phyloP scores from a whole-genome alignment of 2,113 vertebrate genomes.

The Anoplopoma fimbria region DNA sequence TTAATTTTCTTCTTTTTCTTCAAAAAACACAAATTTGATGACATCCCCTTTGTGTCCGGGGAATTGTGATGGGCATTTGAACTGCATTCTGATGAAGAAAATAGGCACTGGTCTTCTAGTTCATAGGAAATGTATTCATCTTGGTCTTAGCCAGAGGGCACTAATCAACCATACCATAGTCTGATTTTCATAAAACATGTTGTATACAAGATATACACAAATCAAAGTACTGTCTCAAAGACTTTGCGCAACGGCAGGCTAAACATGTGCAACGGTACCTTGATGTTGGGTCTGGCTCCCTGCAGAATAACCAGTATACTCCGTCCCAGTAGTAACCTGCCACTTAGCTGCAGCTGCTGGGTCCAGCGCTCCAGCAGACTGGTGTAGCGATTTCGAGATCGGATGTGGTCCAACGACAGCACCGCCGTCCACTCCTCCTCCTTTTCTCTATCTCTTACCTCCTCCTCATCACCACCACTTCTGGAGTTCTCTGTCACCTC shows the following conservation, averaged over 20 bases:
- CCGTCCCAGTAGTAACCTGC: conserved; percentile 48
- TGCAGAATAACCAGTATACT: conserved; percentile 59
- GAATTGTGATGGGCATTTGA: too few relatives aligned
- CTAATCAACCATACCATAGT: not conserved
- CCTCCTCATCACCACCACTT: not conserved
- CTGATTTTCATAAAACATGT: not conserved
- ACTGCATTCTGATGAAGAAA: too few relatives aligned
- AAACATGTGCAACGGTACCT: conserved; percentile 35
- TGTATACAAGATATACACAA: too few relatives aligned
- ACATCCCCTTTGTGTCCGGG: too few relatives aligned
- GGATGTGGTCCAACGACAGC: conserved; percentile 61
- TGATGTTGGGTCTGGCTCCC: conserved; percentile 50
- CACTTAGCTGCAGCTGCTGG: conserved; percentile 58
- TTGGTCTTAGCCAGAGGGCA: too few relatives aligned
- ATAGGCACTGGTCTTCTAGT: too few relatives aligned
- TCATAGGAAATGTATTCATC: too few relatives aligned
- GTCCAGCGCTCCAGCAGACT: conserved; percentile 60
- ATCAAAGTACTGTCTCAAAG: not conserved
- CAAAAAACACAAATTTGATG: too few relatives aligned
- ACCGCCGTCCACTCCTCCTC: conserved; percentile 52
- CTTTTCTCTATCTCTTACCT: not conserved
- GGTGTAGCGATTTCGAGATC: conserved; percentile 51
- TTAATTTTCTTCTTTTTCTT: too few relatives aligned
- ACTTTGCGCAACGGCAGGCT: too few relatives aligned
- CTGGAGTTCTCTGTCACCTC: conserved; percentile 18